These are phyloP conservation scores for Glaucidium brasilianum DNA, from an alignment of 2,113 vertebrate genomes.

Conservation along the genomic window DNA sequence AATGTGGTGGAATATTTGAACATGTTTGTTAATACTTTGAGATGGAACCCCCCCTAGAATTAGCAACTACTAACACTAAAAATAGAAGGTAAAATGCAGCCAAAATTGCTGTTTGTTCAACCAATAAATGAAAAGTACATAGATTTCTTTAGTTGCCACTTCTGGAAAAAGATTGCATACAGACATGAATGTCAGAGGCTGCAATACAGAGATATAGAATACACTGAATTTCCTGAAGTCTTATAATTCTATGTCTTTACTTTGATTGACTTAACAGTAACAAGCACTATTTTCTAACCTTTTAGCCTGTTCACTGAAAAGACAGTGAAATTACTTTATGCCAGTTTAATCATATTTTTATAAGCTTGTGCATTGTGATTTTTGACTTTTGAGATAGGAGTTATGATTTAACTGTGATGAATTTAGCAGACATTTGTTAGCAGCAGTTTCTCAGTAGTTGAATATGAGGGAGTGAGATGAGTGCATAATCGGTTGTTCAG, in stretches of 20 bases:
- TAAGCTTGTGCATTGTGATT: not conserved
- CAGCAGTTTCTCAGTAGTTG: not conserved
- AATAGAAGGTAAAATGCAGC: not conserved
- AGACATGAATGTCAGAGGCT: not conserved
- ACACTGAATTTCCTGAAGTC: not conserved
- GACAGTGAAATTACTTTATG: not conserved
- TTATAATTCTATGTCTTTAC: not conserved
- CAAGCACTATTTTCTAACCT: not conserved
- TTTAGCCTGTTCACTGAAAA: not conserved
- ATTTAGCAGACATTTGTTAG: not conserved
- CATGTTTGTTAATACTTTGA: conserved; percentile 61
- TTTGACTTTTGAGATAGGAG: not conserved
- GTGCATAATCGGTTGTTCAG: not conserved
- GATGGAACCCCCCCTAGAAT: not conserved
- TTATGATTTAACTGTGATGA: not conserved
- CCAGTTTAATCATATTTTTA: not conserved
- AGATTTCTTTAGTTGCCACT: not conserved
- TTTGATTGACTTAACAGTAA: not conserved
- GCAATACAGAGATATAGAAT: not conserved
- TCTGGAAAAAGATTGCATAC: not conserved
- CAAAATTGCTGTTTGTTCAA: not conserved
- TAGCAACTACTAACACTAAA: not conserved
- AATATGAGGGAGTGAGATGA: not conserved
- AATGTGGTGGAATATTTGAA: conserved; percentile 55
- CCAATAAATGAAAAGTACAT: not conserved